Percentiles rank a stretch among this genome's conserved stretches.
Evolutionary conservation across 1,140 invertebrate genomes (phyloP).

Genomic region (Grapholita molesta): DNA sequence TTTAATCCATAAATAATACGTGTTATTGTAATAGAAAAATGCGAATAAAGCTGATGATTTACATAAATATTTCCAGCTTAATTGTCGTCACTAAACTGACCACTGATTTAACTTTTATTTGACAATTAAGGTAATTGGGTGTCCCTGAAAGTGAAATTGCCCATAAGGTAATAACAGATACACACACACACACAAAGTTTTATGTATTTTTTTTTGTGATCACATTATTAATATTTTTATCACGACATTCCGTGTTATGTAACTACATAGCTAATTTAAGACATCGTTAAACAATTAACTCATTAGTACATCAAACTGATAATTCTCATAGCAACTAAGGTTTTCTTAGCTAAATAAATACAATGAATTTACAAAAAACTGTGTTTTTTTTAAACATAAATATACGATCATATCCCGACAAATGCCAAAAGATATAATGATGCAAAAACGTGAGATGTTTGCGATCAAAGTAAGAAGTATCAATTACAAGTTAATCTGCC

Average conservation of each 20-base stretch:
- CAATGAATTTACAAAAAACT: not conserved
- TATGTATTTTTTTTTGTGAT: too few relatives aligned
- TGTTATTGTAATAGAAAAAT: too few relatives aligned
- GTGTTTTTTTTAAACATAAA: not conserved
- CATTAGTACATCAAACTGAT: not conserved
- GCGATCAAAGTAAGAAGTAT: slow-evolving; percentile 7
- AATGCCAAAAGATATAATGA: not conserved
- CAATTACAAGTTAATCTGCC: slow-evolving; percentile 10
- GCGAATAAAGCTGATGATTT: too few relatives aligned
- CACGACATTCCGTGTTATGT: not conserved
- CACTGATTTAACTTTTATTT: too few relatives aligned
- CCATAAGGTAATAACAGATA: too few relatives aligned
- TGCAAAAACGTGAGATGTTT: slow-evolving; percentile 1
- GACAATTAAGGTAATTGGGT: too few relatives aligned
- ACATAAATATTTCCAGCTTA: too few relatives aligned
- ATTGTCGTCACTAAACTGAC: too few relatives aligned
- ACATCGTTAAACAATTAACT: not conserved
- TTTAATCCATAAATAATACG: too few relatives aligned
- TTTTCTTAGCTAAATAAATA: slow-evolving; percentile 12
- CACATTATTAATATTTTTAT: not conserved
- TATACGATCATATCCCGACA: not conserved
- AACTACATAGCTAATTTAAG: not conserved
- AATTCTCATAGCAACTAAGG: not conserved
- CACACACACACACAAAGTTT: too few relatives aligned
- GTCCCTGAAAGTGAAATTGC: too few relatives aligned